A percentile compares a stretch with the other conserved stretches of the same genome.
Conservation (phyloP, 2,113 vertebrate genomes). For the Neodon shergylaensis region DNA sequence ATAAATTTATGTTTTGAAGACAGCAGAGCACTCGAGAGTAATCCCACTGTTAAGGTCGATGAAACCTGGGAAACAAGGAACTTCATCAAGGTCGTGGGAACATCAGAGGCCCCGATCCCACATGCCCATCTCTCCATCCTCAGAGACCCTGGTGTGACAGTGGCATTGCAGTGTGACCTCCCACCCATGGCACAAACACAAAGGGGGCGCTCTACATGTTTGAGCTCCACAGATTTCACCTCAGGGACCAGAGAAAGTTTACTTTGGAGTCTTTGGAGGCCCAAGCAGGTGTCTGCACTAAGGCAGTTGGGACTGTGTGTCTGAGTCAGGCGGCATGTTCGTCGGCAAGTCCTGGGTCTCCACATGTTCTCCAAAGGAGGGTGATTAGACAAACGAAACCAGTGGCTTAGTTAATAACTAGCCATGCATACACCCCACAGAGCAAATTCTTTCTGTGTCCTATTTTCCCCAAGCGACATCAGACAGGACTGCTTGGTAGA, state of each 20-base stretch:
- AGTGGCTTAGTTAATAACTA: not conserved
- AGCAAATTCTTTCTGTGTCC: not conserved
- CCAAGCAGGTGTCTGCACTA: too few species aligned
- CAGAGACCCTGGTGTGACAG: not conserved
- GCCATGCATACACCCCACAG: not conserved
- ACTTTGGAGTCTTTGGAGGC: not conserved
- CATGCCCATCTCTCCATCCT: accelerated
- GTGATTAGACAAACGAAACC: accelerated
- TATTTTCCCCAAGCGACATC: not conserved
- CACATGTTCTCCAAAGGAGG: not conserved
- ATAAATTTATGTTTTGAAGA: conserved; percentile 87
- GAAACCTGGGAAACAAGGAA: conserved; percentile 90
- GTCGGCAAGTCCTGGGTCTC: not conserved
- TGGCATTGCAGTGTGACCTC: not conserved
- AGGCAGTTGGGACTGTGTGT: not conserved
- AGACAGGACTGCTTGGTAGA: not conserved
- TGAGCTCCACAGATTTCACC: not conserved
- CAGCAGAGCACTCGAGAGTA: conserved; percentile 87
- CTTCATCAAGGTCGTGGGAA: not conserved
- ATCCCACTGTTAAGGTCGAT: conserved; percentile 94
- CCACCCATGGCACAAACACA: not conserved
- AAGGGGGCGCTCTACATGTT: not conserved
- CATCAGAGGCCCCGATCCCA: accelerated
- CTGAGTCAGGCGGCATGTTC: not conserved
- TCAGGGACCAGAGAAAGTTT: not conserved